These are phyloP conservation scores for Solen grandis DNA, from an alignment of 1,140 invertebrate genomes.

Conservation along the genomic window DNA sequence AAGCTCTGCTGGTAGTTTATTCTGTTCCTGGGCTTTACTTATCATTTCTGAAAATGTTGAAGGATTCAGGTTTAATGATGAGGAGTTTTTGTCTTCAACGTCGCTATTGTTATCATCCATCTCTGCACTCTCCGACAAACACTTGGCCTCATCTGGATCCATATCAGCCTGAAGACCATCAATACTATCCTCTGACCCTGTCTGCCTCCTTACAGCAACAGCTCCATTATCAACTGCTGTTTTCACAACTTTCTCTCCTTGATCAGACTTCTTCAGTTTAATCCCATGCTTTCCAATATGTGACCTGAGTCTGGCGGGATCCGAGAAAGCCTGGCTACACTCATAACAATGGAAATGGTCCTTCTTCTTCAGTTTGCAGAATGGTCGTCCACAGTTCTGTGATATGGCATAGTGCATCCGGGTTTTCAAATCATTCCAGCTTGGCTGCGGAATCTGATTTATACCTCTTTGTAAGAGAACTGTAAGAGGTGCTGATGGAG, in stretches of 20 bases:
- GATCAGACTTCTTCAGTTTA: conserved; percentile 58
- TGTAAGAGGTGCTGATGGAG: conserved; percentile 65
- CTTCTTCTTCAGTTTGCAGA: conserved; percentile 92
- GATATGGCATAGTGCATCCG: conserved; percentile 74
- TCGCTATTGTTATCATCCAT: conserved; percentile 51
- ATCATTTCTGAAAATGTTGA: conserved; percentile 73
- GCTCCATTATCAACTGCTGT: neutral
- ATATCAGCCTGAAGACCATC: conserved; percentile 22
- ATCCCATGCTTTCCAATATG: conserved; percentile 81
- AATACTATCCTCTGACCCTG: conserved; percentile 14
- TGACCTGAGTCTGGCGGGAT: conserved; percentile 77
- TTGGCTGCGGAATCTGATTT: conserved; percentile 58
- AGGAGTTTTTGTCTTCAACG: conserved; percentile 57
- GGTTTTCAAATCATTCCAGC: conserved; percentile 66
- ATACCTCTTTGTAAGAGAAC: conserved; percentile 76
- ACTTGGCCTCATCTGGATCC: conserved; percentile 45
- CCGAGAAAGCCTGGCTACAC: conserved; percentile 88
- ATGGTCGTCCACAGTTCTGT: conserved; percentile 89
- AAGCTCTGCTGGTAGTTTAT: conserved; percentile 16
- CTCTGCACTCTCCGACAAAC: conserved; percentile 25
- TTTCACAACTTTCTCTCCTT: conserved; percentile 20
- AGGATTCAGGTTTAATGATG: conserved; percentile 74
- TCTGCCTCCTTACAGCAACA: neutral
- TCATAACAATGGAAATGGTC: conserved; percentile 93
- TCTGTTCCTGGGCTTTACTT: conserved; percentile 60